Evolutionary conservation across 2,888 invertebrate genomes (phyloP).

Genomic region (Protonemura montana): DNA sequence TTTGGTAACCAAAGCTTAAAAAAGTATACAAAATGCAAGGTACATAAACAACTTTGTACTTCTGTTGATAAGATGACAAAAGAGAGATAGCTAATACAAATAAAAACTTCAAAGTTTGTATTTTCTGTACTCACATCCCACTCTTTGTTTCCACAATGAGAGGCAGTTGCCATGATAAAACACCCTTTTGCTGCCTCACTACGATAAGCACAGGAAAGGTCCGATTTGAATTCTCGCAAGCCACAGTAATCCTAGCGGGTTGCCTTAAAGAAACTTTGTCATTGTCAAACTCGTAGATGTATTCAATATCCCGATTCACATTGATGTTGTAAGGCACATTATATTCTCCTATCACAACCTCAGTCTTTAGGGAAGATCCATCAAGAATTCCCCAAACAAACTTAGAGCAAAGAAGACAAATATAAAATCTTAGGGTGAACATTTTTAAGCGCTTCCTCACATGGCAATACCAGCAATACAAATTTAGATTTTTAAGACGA

Average conservation of each 20-base stretch:
- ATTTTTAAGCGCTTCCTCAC: background rate
- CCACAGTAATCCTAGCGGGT: conserved; percentile 51
- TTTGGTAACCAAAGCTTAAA: conserved; percentile 63
- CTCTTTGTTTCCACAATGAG: conserved; percentile 64
- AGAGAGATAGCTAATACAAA: no score
- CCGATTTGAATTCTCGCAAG: conserved; percentile 61
- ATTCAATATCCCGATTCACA: conserved; percentile 62
- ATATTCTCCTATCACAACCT: conserved; percentile 50
- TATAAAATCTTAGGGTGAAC: background rate
- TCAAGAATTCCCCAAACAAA: background rate
- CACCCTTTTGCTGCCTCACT: conserved; percentile 75
- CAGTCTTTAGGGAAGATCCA: background rate
- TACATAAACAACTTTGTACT: no score
- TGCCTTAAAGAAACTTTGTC: conserved; percentile 52
- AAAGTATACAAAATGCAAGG: no score
- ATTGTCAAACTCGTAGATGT: conserved; percentile 63
- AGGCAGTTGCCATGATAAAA: conserved; percentile 83
- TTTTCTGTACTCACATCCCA: conserved; percentile 53
- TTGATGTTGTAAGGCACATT: conserved; percentile 57
- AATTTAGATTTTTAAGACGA: no score
- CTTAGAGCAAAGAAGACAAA: background rate
- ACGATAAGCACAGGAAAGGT: conserved; percentile 75
- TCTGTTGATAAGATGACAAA: no score
- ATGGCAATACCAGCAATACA: background rate
- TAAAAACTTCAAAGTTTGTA: no score